A percentile compares a stretch with the other conserved stretches of the same genome.
Conservation (phyloP, 2,797 vertebrate species). For the Hybognathus amarus region DNA sequence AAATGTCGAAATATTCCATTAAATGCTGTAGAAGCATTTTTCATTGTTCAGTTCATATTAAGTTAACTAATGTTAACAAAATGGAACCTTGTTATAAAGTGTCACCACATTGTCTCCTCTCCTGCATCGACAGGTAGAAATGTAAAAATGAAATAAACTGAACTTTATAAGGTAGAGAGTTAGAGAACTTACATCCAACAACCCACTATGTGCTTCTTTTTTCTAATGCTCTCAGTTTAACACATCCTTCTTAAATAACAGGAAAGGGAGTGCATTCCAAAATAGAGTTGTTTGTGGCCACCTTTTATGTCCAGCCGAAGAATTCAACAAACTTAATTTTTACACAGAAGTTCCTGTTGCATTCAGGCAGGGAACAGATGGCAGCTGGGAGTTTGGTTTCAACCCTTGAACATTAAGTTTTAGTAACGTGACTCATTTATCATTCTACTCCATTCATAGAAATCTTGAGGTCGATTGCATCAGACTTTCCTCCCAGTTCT, state of each 20-base stretch:
- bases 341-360: constrained; percentile 54
- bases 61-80: neutral
- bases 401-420: constrained; percentile 52
- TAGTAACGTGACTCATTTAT: constrained; percentile 59
- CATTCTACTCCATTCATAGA: constrained; percentile 44
- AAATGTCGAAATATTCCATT: neutral
- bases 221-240: constrained; percentile 65
- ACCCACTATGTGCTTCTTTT: constrained; percentile 52
- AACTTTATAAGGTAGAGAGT: neutral
- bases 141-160: neutral
- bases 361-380: constrained; percentile 53
- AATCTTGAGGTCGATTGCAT: constrained; percentile 25
- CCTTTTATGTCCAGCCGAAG: constrained; percentile 64
- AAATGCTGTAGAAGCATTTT: neutral
- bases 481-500: constrained; percentile 35
- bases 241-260: constrained; percentile 77
- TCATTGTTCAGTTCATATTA: neutral
- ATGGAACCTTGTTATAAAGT: neutral
- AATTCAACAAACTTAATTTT: constrained; percentile 58
- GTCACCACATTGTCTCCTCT: neutral
- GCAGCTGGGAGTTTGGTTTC: constrained; percentile 54
- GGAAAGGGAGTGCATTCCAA: constrained; percentile 76
- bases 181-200: neutral
- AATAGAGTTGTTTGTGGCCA: constrained; percentile 76
- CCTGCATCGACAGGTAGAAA: neutral